A percentile compares a stretch with the other conserved stretches of the same genome.
phyloP scores from a whole-genome alignment of 2,113 vertebrate species.

The Lophotis ruficrista region DNA sequence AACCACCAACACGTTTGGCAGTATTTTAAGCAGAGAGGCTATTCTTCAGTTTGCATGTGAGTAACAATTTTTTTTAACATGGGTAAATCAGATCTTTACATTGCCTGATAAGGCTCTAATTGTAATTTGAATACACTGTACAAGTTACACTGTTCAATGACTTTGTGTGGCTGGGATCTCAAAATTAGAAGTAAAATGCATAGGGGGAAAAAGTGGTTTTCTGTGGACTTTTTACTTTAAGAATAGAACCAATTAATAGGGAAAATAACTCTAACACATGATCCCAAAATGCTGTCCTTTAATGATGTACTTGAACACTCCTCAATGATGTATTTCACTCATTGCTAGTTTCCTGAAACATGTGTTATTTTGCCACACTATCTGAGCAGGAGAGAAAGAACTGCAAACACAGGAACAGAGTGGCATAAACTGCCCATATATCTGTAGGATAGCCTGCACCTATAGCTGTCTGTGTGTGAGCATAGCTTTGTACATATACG shows the following conservation, averaged over 20 bases:
- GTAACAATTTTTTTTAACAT: constrained; percentile 64
- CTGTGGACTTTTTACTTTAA: neutral
- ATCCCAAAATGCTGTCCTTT: neutral
- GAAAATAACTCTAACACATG: neutral
- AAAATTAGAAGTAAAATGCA: neutral
- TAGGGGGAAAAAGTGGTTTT: neutral
- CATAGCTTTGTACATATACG: neutral
- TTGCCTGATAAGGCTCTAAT: neutral
- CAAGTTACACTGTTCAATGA: neutral
- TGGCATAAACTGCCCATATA: neutral
- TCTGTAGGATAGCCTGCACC: neutral
- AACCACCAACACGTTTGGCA: constrained; percentile 85
- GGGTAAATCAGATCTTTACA: neutral
- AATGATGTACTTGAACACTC: neutral
- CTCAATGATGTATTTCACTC: neutral
- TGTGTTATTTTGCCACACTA: neutral
- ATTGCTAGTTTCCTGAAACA: neutral
- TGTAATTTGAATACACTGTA: neutral
- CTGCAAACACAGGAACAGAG: neutral
- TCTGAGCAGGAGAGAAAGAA: neutral
- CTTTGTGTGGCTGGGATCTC: neutral
- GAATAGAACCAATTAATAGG: neutral
- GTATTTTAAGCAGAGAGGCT: constrained; percentile 87
- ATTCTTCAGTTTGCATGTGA: constrained; percentile 95
- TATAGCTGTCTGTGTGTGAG: neutral